Evolutionary conservation across 2,113 vertebrate species (phyloP).

Genomic region (Mormyrus iriodes): DNA sequence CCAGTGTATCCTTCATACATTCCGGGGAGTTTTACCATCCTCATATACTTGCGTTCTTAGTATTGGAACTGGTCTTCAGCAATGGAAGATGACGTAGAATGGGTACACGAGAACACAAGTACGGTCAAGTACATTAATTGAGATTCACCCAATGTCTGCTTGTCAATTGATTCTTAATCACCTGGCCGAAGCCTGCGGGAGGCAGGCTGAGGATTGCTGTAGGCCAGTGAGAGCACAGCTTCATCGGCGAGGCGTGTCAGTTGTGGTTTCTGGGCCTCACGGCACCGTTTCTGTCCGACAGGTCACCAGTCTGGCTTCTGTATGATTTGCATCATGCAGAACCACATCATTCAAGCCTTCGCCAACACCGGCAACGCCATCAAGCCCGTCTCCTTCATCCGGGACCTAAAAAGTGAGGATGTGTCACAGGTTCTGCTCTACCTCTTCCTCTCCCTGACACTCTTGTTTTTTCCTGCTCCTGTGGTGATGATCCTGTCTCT

Average conservation of each 20-base stretch:
- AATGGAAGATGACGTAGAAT: too few species aligned
- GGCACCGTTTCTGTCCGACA: slow-evolving; percentile 41
- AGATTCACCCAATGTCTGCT: background rate
- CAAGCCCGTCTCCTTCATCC: slow-evolving; percentile 85
- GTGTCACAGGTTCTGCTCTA: background rate
- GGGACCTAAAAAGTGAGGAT: slow-evolving; percentile 87
- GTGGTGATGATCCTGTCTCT: background rate
- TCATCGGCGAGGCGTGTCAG: background rate
- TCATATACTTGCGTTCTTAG: too few species aligned
- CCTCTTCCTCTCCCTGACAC: background rate
- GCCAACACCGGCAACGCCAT: slow-evolving; percentile 88
- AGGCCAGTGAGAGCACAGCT: background rate
- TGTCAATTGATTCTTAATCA: background rate
- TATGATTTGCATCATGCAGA: slow-evolving; percentile 96
- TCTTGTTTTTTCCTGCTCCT: background rate
- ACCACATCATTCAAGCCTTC: slow-evolving; percentile 86
- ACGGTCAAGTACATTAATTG: too few species aligned
- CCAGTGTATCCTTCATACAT: too few species aligned
- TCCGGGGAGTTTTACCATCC: too few species aligned
- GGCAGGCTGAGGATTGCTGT: background rate
- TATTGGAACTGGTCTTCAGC: too few species aligned
- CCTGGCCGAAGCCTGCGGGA: background rate
- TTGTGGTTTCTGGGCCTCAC: background rate
- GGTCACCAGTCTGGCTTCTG: slow-evolving; percentile 89
- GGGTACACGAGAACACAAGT: too few species aligned